Evolutionary conservation across 2,113 vertebrate genomes (phyloP).

Genomic region (Misgurnus mizolepis): DNA sequence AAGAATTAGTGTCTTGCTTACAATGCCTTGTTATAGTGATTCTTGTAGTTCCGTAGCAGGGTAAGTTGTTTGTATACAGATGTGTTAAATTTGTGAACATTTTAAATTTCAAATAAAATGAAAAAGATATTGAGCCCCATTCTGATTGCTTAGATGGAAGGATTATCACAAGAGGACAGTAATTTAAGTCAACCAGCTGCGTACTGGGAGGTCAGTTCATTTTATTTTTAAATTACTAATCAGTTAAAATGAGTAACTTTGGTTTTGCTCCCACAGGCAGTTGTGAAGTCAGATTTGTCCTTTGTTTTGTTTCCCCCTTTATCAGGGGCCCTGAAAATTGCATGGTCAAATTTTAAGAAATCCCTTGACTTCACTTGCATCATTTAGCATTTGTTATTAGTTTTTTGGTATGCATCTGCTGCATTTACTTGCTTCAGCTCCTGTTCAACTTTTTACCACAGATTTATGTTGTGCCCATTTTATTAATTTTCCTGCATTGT

Average conservation of each 20-base stretch:
- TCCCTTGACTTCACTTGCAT: slow-evolving; percentile 13
- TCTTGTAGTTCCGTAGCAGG: background rate
- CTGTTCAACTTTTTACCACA: slow-evolving; percentile 13
- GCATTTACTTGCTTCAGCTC: slow-evolving; percentile 12
- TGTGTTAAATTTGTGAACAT: slow-evolving; percentile 18
- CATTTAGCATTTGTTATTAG: slow-evolving; percentile 9
- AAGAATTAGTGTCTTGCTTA: background rate
- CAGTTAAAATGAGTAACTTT: slow-evolving; percentile 55
- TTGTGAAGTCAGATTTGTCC: slow-evolving; percentile 37
- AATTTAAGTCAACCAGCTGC: slow-evolving; percentile 95
- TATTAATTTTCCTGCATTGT: slow-evolving; percentile 8
- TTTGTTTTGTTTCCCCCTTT: slow-evolving; percentile 18
- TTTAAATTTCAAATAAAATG: slow-evolving; percentile 17
- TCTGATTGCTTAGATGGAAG: slow-evolving; percentile 97
- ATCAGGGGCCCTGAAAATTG: slow-evolving; percentile 25
- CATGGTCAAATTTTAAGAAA: slow-evolving; percentile 26
- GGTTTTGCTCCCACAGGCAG: slow-evolving; percentile 36
- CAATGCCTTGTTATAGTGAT: background rate
- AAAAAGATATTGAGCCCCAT: slow-evolving; percentile 94
- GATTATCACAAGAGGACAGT: slow-evolving; percentile 93
- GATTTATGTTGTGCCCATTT: slow-evolving; percentile 19
- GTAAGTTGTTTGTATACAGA: slow-evolving; percentile 8
- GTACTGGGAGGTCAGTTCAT: slow-evolving; percentile 94
- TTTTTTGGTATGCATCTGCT: slow-evolving; percentile 29
- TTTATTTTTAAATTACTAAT: slow-evolving; percentile 82